Conservation (phyloP, 2,888 invertebrate species). For the Spodoptera littoralis region DNA sequence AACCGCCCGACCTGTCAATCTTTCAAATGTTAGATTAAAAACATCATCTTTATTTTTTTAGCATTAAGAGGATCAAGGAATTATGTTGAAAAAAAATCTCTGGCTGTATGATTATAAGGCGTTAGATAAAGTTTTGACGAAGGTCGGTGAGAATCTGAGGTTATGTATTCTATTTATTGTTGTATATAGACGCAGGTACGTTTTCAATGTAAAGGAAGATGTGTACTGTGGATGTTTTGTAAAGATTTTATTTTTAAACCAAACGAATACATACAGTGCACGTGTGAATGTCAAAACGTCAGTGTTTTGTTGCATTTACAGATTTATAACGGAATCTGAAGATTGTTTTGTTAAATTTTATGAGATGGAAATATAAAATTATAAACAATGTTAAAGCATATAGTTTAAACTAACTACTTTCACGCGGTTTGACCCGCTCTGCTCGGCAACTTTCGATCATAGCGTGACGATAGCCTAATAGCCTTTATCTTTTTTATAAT, state of each 20-base stretch:
- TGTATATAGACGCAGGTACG: constrained; percentile 53
- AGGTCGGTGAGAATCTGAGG: constrained; percentile 77
- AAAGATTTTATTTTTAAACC: constrained; percentile 19
- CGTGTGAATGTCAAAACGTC: background rate
- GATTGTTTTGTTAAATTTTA: too few relatives aligned
- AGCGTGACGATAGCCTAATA: too few relatives aligned
- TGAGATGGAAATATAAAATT: too few relatives aligned
- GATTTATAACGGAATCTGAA: too few relatives aligned
- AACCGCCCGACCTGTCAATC: constrained; percentile 87
- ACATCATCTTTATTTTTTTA: constrained; percentile 84
- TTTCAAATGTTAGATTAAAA: constrained; percentile 88
- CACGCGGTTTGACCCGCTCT: too few relatives aligned
- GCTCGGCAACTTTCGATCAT: too few relatives aligned
- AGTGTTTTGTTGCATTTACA: background rate
- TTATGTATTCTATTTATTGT: constrained; percentile 65
- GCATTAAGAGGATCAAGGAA: constrained; percentile 86
- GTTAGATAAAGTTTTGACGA: constrained; percentile 87
- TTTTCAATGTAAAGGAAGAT: constrained; percentile 23
- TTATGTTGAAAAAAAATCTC: constrained; percentile 70
- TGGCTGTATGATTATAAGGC: constrained; percentile 84
- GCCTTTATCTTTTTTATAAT: too few relatives aligned
- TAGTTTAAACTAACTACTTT: too few relatives aligned
- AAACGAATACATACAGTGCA: background rate
- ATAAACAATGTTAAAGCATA: too few relatives aligned
- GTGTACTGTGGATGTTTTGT: constrained; percentile 9